Evolutionary conservation across 2,113 vertebrate genomes (phyloP), one percentile per base, ranked within the genome.

Genomic region (Cranoglanis bouderius): DNA sequence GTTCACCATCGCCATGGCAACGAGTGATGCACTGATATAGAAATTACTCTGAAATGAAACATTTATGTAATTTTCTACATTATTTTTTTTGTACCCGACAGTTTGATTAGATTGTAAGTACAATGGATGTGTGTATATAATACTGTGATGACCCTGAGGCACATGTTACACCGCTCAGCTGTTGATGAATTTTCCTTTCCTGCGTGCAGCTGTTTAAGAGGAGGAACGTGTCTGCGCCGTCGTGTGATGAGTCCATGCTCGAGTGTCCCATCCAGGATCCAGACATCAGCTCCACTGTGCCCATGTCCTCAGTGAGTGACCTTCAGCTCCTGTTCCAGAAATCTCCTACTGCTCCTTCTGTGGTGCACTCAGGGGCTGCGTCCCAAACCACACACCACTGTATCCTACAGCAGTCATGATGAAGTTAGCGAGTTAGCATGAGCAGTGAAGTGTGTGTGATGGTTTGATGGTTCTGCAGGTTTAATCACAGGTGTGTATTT

Each of bases 221-320:
- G 87, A 96, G 97, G 93, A 98, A 98, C 18, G 97, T 98, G 59
- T 95, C 93, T 94, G 93, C 97, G 26, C 96, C 96, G 3, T 94
- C 95, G 90, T 94, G 92, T 90, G 98, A 98, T 61, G 97, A 97
- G 85, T 97, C 95, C 57, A 98, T 98, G 98, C 91, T 97, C 74
- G 97, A 97, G 94, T 97, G 95, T 92, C 97, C 97, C 3, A 97
- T 98, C 92, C 97, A 98, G 87, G 98, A 98, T 94, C 97, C 98
- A 26, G 97, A 98, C 35, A 90, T 98, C 92, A 98, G 97, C 93
- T 98, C 98, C 87, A 98, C 97, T 61, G 97, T 98, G 38, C 97
- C 97, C 87, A 93, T 97, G 92, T 95, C 96, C 90, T 96, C 96
- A 93, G 97, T 98, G 96, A 93, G 90, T 92, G 49, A 6, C 55